Evolutionary conservation across 2,797 vertebrate genomes (phyloP).

Genomic region (Pantherophis alleghaniensis): DNA sequence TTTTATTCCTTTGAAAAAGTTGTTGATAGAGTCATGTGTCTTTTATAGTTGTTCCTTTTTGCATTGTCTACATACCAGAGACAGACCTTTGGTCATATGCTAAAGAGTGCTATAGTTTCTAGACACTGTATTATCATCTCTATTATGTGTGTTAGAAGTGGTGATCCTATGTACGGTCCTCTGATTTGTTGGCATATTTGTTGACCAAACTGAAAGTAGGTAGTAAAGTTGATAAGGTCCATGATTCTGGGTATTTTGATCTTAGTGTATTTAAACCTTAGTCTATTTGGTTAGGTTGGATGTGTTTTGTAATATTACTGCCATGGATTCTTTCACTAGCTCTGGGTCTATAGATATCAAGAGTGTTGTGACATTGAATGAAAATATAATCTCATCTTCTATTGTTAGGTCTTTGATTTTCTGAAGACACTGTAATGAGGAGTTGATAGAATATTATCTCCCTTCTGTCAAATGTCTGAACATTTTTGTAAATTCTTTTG

Average conservation of each 20-base stretch:
- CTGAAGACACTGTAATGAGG: not conserved
- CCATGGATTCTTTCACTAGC: not conserved
- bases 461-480: not conserved
- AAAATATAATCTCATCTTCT: not conserved
- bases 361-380: not conserved
- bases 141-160: not conserved
- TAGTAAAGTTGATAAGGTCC: not conserved
- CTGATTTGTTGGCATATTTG: not conserved
- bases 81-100: not conserved
- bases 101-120: not conserved
- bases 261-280: not conserved
- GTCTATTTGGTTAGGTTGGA: not conserved
- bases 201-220: not conserved
- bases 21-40: not conserved
- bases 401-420: not conserved
- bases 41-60: not conserved
- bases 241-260: not conserved
- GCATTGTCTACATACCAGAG: not conserved
- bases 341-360: not conserved
- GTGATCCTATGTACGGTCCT: not conserved
- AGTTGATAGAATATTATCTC: not conserved
- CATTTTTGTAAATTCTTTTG: not conserved
- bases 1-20: not conserved
- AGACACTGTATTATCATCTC: not conserved
- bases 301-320: not conserved